Percentiles rank a stretch among this genome's conserved stretches.
These are phyloP conservation scores for Acestrorhynchus altus DNA, from an alignment of 2,797 vertebrate species.

Conservation along the genomic window DNA sequence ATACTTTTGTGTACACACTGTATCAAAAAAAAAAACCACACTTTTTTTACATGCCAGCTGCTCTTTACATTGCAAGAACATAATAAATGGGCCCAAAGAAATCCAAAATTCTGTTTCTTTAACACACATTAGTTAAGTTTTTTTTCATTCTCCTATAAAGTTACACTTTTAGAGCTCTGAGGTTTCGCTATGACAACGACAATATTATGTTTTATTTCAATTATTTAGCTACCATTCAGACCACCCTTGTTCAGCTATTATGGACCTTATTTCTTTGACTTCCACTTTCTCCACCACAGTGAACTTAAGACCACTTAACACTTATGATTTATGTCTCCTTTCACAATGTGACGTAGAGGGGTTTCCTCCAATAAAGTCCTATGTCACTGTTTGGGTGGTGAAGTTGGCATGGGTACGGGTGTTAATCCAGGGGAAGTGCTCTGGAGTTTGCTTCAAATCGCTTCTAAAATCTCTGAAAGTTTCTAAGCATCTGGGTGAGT, in stretches of 20 bases:
- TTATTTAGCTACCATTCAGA: not conserved
- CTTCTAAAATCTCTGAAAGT: not conserved
- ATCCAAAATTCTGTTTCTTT: not conserved
- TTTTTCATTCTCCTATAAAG: too few relatives aligned
- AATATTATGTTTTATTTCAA: too few relatives aligned
- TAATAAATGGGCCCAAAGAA: too few relatives aligned
- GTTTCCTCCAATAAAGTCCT: conserved; percentile 15
- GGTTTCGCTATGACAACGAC: too few relatives aligned
- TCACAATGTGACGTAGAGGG: conserved; percentile 10
- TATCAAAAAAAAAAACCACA: too few relatives aligned
- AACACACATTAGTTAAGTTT: too few relatives aligned
- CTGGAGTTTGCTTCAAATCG: not conserved
- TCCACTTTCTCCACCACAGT: not conserved
- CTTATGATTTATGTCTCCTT: conserved; percentile 22
- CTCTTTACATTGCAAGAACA: too few relatives aligned
- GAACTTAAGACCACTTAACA: conserved; percentile 9
- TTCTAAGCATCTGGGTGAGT: not conserved
- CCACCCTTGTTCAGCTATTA: not conserved
- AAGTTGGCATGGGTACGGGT: not conserved
- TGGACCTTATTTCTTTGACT: not conserved
- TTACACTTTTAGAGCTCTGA: too few relatives aligned
- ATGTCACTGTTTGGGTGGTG: conserved; percentile 3
- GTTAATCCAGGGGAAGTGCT: conserved; percentile 21
- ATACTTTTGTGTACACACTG: too few relatives aligned
- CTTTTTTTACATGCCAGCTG: too few relatives aligned